phyloP scores from a whole-genome alignment of 2,113 vertebrate genomes.

The Ptyas mucosa region DNA sequence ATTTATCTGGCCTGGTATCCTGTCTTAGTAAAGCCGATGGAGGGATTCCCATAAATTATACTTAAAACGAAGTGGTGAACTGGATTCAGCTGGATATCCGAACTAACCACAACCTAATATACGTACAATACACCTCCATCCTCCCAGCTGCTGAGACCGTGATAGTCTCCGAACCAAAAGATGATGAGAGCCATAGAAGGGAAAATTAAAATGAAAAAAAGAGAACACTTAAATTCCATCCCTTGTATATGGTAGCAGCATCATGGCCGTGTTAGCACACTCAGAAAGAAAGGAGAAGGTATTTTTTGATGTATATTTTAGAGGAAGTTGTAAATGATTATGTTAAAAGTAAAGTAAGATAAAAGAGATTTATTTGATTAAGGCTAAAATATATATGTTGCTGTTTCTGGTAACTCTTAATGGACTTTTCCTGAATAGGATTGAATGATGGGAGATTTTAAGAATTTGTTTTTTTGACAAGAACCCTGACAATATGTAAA shows the following conservation, averaged over 20 bases:
- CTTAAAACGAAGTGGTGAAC: not conserved
- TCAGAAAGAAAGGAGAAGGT: not conserved
- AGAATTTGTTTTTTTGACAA: not conserved
- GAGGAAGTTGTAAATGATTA: not conserved
- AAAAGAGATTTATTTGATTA: not conserved
- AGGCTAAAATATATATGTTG: not conserved
- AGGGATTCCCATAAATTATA: not conserved
- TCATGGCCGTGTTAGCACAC: not conserved
- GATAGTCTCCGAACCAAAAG: slow-evolving; percentile 32
- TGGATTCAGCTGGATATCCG: slow-evolving; percentile 15
- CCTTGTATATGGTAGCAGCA: slow-evolving; percentile 22
- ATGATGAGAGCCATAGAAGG: slow-evolving; percentile 52
- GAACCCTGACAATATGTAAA: not conserved
- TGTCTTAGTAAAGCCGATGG: not conserved
- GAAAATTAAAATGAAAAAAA: slow-evolving; percentile 40
- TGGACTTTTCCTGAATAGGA: not conserved
- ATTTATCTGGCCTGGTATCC: not conserved
- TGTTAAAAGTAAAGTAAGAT: not conserved
- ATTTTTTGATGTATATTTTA: not conserved
- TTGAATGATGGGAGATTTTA: not conserved
- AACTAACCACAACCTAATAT: slow-evolving; percentile 11
- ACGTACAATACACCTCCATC: slow-evolving; percentile 12
- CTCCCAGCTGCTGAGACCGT: slow-evolving; percentile 15
- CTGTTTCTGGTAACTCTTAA: not conserved
- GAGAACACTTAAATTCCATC: slow-evolving; percentile 20